Evolutionary conservation across 2,888 invertebrate species (phyloP).

Genomic region (Nomada goodeniana): DNA sequence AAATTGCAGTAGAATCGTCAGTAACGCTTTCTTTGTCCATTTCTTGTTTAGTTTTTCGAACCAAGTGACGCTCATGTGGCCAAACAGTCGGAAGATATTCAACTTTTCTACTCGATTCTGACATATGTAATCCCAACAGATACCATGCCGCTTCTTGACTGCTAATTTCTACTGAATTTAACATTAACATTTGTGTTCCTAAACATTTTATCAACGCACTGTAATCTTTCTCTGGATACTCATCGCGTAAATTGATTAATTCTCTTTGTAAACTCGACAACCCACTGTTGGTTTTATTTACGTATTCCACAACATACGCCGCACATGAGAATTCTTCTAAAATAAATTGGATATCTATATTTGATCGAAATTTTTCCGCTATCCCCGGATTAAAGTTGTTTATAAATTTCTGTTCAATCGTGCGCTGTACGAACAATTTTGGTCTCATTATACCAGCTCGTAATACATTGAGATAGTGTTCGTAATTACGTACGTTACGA

Average conservation of each 20-base stretch:
- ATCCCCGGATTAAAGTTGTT: too few species aligned
- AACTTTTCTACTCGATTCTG: neutral
- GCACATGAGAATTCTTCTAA: neutral
- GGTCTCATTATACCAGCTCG: too few species aligned
- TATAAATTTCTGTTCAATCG: too few species aligned
- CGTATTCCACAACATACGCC: neutral
- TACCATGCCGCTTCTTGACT: conserved; percentile 1
- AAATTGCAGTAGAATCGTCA: neutral
- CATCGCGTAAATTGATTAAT: neutral
- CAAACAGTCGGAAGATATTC: neutral
- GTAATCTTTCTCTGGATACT: conserved; percentile 2
- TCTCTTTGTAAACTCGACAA: neutral
- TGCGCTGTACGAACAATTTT: too few species aligned
- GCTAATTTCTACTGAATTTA: neutral
- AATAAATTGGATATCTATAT: neutral
- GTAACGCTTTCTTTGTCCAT: neutral
- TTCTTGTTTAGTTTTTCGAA: neutral
- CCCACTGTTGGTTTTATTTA: neutral
- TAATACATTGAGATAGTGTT: too few species aligned
- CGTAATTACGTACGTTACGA: too few species aligned
- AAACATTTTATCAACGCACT: neutral
- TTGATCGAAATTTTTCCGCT: too few species aligned
- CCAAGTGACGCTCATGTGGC: neutral
- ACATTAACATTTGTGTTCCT: neutral
- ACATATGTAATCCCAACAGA: neutral